Evolutionary conservation across 2,888 invertebrate genomes (phyloP).

Genomic region (Melangyna quadrimaculata): DNA sequence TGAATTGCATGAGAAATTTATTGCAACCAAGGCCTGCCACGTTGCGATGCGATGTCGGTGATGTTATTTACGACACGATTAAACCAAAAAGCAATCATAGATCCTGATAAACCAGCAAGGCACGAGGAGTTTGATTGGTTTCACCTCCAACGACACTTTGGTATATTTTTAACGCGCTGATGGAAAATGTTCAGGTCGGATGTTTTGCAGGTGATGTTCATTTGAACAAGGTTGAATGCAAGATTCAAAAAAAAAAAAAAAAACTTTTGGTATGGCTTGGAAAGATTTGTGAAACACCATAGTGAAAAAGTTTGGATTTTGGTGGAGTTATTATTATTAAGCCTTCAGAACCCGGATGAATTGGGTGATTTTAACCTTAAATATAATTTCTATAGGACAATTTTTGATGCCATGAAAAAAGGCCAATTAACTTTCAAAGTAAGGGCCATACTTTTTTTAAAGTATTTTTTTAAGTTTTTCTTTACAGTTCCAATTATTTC

Average conservation of each 20-base stretch:
- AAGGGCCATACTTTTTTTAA: too few species aligned
- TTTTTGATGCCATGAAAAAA: too few species aligned
- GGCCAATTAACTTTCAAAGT: too few species aligned
- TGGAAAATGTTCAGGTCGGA: background rate
- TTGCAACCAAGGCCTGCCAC: background rate
- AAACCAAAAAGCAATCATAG: conserved; percentile 14
- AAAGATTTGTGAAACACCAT: too few species aligned
- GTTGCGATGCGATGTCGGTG: background rate
- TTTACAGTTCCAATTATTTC: too few species aligned
- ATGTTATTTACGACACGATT: conserved; percentile 9
- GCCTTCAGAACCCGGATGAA: too few species aligned
- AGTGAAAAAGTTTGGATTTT: too few species aligned
- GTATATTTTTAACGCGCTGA: background rate
- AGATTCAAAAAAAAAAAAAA: background rate
- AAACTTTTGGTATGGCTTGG: too few species aligned
- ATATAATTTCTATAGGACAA: too few species aligned
- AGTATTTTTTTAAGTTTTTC: too few species aligned
- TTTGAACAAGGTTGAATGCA: background rate
- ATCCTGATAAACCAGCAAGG: background rate
- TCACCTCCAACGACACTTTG: background rate
- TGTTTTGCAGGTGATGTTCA: background rate
- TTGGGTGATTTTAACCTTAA: too few species aligned
- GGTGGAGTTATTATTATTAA: too few species aligned
- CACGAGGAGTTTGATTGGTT: background rate
- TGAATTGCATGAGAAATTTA: conserved; percentile 9